Evolutionary conservation across 2,797 vertebrate species (phyloP).

Genomic region (Myripristis murdjan): DNA sequence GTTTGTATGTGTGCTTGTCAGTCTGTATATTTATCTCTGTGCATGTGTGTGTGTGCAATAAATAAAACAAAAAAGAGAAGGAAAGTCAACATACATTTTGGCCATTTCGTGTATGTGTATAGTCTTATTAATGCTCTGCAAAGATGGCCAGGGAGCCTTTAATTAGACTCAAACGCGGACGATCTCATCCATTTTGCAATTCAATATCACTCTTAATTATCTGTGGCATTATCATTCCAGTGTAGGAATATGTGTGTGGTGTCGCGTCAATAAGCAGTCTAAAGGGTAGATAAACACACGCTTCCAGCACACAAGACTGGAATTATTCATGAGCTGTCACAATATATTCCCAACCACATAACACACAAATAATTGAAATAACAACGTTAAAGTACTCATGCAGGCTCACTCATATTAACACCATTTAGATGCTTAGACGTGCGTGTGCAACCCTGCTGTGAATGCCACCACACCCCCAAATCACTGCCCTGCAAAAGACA

Average conservation of each 20-base stretch:
- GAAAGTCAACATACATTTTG: slow-evolving; percentile 1
- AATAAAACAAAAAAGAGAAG: not conserved
- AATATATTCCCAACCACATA: slow-evolving; percentile 26
- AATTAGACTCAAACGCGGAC: slow-evolving; percentile 54
- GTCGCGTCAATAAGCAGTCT: slow-evolving; percentile 41
- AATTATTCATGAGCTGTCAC: slow-evolving; percentile 75
- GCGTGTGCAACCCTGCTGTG: too few species aligned
- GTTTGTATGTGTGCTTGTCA: slow-evolving; percentile 3
- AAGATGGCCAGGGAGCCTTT: slow-evolving; percentile 31
- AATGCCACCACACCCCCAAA: too few species aligned
- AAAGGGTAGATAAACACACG: slow-evolving; percentile 70
- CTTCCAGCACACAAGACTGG: slow-evolving; percentile 50
- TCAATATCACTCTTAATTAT: slow-evolving; percentile 64
- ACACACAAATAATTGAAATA: slow-evolving; percentile 69
- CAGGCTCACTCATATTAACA: slow-evolving; percentile 6
- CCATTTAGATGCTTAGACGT: not conserved
- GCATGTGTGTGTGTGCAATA: not conserved
- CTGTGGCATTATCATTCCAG: slow-evolving; percentile 54
- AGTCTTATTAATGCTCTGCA: slow-evolving; percentile 35
- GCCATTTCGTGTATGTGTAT: not conserved
- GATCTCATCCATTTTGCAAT: slow-evolving; percentile 51
- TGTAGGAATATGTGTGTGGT: slow-evolving; percentile 10
- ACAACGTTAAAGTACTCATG: slow-evolving; percentile 45
- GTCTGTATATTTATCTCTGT: too few species aligned
- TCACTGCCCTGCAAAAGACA: not conserved